phyloP scores from a whole-genome alignment of 2,113 vertebrate genomes.

The Ptilorrhoa leucosticta region DNA sequence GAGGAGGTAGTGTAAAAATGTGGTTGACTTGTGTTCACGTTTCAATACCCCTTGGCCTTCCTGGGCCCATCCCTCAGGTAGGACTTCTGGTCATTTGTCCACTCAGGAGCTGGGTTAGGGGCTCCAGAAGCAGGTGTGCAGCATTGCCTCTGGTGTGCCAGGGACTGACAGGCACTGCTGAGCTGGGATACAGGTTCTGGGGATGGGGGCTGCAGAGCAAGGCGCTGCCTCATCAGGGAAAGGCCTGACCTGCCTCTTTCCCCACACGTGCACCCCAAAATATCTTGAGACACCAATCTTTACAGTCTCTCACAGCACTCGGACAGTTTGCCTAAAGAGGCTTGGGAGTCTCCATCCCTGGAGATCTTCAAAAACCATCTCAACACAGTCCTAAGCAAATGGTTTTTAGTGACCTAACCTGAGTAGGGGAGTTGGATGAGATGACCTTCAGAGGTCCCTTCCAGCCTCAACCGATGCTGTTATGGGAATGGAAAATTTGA shows the following conservation, averaged over 20 bases:
- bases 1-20: not conserved
- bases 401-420: not conserved
- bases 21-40: not conserved
- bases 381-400: rapidly evolving
- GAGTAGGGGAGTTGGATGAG: not conserved
- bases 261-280: not conserved
- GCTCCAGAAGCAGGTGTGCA: not conserved
- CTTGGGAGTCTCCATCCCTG: not conserved
- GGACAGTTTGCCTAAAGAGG: not conserved
- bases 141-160: not conserved
- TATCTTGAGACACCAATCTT: not conserved
- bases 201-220: no score
- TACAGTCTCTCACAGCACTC: not conserved
- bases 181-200: not conserved
- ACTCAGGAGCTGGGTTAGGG: not conserved
- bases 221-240: no score
- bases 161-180: not conserved
- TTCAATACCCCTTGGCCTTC: not conserved
- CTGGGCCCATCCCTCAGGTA: no score
- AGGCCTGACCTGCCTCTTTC: not conserved
- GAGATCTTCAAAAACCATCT: not conserved
- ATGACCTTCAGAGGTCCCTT: not conserved
- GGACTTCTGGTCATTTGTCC: not conserved
- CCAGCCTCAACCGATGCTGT: not conserved
- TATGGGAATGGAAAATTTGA: not conserved